Percentiles rank a stretch among this genome's conserved stretches.
phyloP scores from a whole-genome alignment of 2,113 vertebrate genomes.

The Heloderma charlesbogerti region DNA sequence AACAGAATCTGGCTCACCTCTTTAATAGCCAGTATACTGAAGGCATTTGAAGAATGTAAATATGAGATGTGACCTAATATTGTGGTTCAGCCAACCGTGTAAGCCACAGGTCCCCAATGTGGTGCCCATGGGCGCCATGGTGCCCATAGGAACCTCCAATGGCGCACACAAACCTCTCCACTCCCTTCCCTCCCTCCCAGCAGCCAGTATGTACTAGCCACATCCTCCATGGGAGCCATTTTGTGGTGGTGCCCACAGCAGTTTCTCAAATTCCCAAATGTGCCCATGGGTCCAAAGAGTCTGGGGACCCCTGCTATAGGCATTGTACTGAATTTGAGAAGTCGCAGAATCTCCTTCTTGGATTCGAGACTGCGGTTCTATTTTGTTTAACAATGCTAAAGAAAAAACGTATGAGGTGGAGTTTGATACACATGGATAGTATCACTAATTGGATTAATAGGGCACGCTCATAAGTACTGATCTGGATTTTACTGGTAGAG shows the following conservation, averaged over 20 bases:
- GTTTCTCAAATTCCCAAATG: too few relatives aligned
- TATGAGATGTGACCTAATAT: background rate
- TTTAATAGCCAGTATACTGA: background rate
- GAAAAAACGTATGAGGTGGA: background rate
- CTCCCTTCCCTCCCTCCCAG: too few relatives aligned
- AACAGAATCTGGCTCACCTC: background rate
- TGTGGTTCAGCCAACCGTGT: background rate
- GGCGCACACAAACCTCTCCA: too few relatives aligned
- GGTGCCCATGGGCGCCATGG: too few relatives aligned
- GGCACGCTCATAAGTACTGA: conserved; percentile 1
- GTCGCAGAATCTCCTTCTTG: background rate
- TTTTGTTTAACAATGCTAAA: background rate
- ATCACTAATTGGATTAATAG: conserved; percentile 16
- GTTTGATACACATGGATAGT: background rate
- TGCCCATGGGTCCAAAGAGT: too few relatives aligned
- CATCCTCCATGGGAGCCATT: too few relatives aligned
- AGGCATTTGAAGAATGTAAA: background rate
- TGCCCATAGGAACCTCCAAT: too few relatives aligned
- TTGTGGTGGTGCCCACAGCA: too few relatives aligned
- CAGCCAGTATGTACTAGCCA: too few relatives aligned
- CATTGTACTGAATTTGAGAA: background rate
- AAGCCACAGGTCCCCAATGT: too few relatives aligned
- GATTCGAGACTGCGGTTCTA: background rate
- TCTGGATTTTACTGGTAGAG: conserved; percentile 27
- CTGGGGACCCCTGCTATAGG: background rate